Conservation (phyloP, 2,797 vertebrate genomes). For the Tinamus major region DNA sequence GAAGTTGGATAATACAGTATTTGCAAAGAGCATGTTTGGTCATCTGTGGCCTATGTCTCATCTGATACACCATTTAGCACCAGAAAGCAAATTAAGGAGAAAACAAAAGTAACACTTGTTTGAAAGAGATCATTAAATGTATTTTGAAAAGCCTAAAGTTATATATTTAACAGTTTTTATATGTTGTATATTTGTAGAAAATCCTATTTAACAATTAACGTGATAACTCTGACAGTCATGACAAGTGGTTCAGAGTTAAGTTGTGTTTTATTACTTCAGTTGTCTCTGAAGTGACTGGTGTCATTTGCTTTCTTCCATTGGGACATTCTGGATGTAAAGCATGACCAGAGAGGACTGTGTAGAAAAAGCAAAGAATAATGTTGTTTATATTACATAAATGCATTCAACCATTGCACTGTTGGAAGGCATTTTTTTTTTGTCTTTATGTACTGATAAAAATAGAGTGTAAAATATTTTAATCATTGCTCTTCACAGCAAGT, state of each 20-base stretch:
- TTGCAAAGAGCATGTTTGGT: constrained; percentile 88
- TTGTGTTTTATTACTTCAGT: constrained; percentile 90
- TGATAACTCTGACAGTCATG: constrained; percentile 88
- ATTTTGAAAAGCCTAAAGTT: constrained; percentile 99
- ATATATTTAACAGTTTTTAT: constrained; percentile 99
- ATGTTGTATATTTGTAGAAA: constrained; percentile 99
- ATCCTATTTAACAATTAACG: constrained; percentile 95
- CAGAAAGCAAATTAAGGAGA: constrained; percentile 82
- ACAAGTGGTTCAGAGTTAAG: constrained; percentile 86
- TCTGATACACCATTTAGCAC: constrained; percentile 83
- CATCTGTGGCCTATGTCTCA: constrained; percentile 82
- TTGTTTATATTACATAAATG: constrained; percentile 85
- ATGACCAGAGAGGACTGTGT: constrained; percentile 79
- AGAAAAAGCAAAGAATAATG: constrained; percentile 79
- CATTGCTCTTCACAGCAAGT: constrained; percentile 81
- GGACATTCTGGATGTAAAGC: constrained; percentile 84
- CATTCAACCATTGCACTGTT: constrained; percentile 86
- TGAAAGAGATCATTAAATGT: constrained; percentile 98
- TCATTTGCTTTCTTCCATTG: constrained; percentile 82
- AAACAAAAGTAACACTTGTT: constrained; percentile 84
- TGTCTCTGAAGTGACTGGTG: constrained; percentile 86
- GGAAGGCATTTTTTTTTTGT: constrained; percentile 75
- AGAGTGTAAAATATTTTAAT: constrained; percentile 84
- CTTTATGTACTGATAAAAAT: constrained; percentile 82
- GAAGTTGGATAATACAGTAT: constrained; percentile 85